Evolutionary conservation across 2,888 invertebrate genomes (phyloP), one percentile per base, ranked within the genome.

Genomic region (Griposia aprilina): DNA sequence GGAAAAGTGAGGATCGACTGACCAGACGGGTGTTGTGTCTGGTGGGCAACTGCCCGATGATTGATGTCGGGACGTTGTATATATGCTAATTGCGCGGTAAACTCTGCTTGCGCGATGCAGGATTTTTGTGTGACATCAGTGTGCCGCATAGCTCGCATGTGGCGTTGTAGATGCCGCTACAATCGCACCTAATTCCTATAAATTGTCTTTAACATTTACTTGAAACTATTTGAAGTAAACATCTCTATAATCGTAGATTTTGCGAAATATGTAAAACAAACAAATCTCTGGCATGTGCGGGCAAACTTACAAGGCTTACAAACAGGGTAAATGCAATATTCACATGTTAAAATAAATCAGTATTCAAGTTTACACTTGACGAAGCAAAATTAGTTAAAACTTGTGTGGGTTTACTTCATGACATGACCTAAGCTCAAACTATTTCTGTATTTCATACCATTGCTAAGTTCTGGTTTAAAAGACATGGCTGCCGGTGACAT

Each of bases 331-430:
- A 79, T n/a, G 15, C 10, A 41, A n/a, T 41, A 20, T 15, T 23
- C 41, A 26, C 45, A 36, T 26, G 8, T n/a, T n/a, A 71, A 77
- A n/a, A 41, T 15, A 11, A 70, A 8, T 63, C 15, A 57, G 45
- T 45, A 10, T 45, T 45, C 45, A 45, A 45, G 2, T 73, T 45
- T 1, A 41, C 48, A 36, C 81, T 26, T 63, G 50, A 20, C 1
- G 41, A 2, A 78, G 30, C 20, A n/a, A 72, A 57, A 23, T 55
- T 72, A 63, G 81, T 81, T 50, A 26, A 81, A 81, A 81, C 63
- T 81, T 67, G 20, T 23, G 11, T 45, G 20, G n/a, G 26, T 20
- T n/a, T 30, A 76, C 76, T 65, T 60, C 10, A 4, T n/a, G 26
- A 59, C 36, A 59, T 13, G 17, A 66, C 65, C 20, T 30, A 41